phyloP scores from a whole-genome alignment of 2,888 invertebrate genomes.

The Rapana venosa region DNA sequence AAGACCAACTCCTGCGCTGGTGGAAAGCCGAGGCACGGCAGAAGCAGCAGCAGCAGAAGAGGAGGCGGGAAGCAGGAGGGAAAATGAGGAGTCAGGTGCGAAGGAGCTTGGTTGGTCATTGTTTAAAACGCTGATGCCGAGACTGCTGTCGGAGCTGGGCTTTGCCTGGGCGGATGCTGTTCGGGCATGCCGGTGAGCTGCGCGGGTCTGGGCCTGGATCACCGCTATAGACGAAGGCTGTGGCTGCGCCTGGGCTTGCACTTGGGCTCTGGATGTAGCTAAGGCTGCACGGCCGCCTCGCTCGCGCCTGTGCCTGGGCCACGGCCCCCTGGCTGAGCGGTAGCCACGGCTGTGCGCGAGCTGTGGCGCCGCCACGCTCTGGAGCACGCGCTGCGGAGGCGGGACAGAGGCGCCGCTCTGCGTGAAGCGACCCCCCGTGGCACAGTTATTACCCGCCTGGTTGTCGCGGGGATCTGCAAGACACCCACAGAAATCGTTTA shows the following conservation, averaged over 20 bases:
- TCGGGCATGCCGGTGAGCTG: neutral
- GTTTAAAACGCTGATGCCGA: neutral
- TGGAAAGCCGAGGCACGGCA: constrained; percentile 8
- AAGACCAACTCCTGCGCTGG: neutral
- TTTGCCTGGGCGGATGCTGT: constrained; percentile 6
- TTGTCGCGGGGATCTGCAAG: constrained; percentile 13
- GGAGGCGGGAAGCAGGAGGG: neutral
- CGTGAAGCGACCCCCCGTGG: neutral
- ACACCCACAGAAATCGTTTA: no score
- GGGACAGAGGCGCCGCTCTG: neutral
- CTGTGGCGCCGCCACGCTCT: neutral
- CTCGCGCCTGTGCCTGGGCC: neutral
- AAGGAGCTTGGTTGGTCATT: neutral
- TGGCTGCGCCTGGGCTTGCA: neutral
- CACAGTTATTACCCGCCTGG: constrained; percentile 14
- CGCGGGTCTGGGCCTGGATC: neutral
- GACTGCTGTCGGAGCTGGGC: neutral
- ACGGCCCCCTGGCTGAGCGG: neutral
- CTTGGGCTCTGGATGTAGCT: neutral
- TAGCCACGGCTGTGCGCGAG: neutral
- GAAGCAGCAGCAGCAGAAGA: neutral
- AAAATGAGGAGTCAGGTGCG: neutral
- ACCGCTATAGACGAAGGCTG: neutral
- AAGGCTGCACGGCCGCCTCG: constrained; percentile 4
- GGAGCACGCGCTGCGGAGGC: neutral